These are phyloP conservation scores for Pogonomyrmex barbatus DNA, from an alignment of 1,140 invertebrate species.

Conservation along the genomic window DNA sequence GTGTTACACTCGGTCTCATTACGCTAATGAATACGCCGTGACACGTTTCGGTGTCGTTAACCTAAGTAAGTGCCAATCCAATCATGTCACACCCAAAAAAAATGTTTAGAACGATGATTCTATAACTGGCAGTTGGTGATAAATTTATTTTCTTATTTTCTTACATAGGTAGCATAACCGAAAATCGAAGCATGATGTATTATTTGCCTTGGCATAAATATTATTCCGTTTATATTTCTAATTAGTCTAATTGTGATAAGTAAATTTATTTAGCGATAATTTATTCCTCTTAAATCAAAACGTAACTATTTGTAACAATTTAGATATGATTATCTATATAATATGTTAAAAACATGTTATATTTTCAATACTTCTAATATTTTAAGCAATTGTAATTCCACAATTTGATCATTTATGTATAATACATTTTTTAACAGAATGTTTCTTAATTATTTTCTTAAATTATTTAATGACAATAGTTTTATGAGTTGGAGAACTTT, in stretches of 20 bases:
- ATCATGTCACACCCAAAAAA: conserved; percentile 74
- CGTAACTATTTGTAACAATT: not conserved
- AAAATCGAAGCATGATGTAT: not conserved
- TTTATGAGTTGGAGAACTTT: not conserved
- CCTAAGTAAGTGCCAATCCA: conserved; percentile 77
- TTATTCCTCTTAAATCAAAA: not conserved
- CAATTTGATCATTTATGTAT: not conserved
- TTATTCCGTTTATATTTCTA: conserved; percentile 23
- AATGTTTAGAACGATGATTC: conserved; percentile 70
- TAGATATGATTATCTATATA: not conserved
- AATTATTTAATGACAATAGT: not conserved
- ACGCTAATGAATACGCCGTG: conserved; percentile 83
- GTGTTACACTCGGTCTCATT: conserved; percentile 75
- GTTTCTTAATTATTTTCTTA: not conserved
- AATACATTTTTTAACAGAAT: not conserved
- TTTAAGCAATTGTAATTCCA: not conserved
- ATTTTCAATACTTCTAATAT: not conserved
- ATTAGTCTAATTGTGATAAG: conserved; percentile 7
- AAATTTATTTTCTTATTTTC: conserved; percentile 33
- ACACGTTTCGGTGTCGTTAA: conserved; percentile 81
- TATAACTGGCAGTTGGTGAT: conserved; percentile 59
- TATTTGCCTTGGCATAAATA: conserved; percentile 50
- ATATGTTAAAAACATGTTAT: not conserved
- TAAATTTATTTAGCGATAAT: not conserved
- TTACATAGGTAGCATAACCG: not conserved